Evolutionary conservation across 2,888 invertebrate species (phyloP), one percentile per base, ranked within the genome.

Genomic region (Caenorhabditis angaria): DNA sequence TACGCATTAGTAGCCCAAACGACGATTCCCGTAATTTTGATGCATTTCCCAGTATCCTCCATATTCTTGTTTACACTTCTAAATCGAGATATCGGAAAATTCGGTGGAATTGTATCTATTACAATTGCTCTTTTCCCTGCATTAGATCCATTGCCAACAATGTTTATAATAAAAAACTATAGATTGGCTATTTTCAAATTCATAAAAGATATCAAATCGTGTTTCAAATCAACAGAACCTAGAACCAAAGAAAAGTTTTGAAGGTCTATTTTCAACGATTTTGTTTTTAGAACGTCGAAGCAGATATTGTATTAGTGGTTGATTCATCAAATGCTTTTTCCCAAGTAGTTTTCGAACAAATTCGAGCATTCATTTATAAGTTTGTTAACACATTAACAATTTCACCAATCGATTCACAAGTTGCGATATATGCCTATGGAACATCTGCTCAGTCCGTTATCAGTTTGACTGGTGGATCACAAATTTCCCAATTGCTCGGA

Each of bases 341-440:
- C 59, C 59, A 58, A 22, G 20, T 32, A 5, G 55, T 58, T 18
- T 70, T 70, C 35, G 70, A 70, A 32, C 66, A 77, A 71, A 58
- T 77, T 47, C 73, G 69, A 20, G 28, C 50, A 1, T 76, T 76
- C 60, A 65, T 76, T 1, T 41, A 54, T 57, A 47, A 55, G 55
- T 78, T 78, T 24, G 66, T 70, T 47, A 24, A 61, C 35, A 57
- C 70, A 3, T 50, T 78, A 2, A 76, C 76, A n/a, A 59, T 78
- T 24, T 69, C 78, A 20, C 70, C 76, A 24, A 48, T 72, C 4
- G 78, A 78, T 61, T 65, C 59, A 6, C 73, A 78, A 57, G 75
- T 77, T 4, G 69, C 77, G 18, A 61, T 77, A n/a, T 77, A 77
- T 51, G 75, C 77, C 10, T 77, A 77, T 53, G 66, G 74, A 28